phyloP scores from a whole-genome alignment of 2,113 vertebrate species.

The Dasyornis broadbenti region DNA sequence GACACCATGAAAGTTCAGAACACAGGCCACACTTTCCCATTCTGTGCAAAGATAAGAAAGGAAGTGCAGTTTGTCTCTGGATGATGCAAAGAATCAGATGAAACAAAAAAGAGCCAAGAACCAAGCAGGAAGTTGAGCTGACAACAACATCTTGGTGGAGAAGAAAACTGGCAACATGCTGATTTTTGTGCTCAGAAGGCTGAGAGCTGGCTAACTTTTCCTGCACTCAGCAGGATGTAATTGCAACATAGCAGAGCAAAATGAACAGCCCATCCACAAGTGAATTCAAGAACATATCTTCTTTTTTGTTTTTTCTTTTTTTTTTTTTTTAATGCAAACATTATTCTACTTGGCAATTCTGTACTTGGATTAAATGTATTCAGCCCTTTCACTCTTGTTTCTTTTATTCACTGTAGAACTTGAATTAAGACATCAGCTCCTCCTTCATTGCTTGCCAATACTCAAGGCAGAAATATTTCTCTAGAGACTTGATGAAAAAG shows the following conservation, averaged over 20 bases:
- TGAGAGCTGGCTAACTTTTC: neutral
- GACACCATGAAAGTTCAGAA: neutral
- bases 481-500: neutral
- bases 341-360: neutral
- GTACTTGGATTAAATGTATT: neutral
- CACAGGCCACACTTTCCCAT: neutral
- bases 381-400: neutral
- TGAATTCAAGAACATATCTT: neutral
- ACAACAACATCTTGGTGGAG: neutral
- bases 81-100: neutral
- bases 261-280: neutral
- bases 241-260: neutral
- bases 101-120: neutral
- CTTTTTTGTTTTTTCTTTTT: neutral
- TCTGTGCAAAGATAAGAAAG: neutral
- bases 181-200: neutral
- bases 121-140: neutral
- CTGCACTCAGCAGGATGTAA: neutral
- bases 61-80: neutral
- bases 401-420: neutral
- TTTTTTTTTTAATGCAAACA: neutral
- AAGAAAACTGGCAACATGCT: neutral
- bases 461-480: neutral
- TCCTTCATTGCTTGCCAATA: neutral
- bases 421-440: constrained; percentile 1